These are phyloP conservation scores for Icerya purchasi DNA, from an alignment of 2,888 invertebrate genomes.

Conservation along the genomic window DNA sequence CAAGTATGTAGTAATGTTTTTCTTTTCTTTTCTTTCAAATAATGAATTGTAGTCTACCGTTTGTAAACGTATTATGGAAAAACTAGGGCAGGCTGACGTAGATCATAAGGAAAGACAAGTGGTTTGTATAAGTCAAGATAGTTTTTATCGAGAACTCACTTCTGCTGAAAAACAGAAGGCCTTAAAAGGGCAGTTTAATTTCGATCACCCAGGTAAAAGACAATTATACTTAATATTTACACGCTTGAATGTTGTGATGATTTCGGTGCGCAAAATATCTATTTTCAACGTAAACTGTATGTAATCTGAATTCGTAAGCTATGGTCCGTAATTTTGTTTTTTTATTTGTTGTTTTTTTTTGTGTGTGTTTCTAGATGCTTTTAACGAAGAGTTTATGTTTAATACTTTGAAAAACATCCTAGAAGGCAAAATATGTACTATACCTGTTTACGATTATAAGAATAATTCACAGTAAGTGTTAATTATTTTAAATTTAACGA, in stretches of 20 bases:
- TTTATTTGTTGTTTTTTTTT: not conserved
- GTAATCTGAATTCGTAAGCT: not conserved
- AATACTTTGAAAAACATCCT: constrained; percentile 61
- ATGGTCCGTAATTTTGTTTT: not conserved
- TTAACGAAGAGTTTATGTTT: constrained; percentile 69
- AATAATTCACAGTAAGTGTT: constrained; percentile 61
- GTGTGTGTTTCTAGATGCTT: constrained; percentile 44
- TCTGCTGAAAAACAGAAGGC: constrained; percentile 59
- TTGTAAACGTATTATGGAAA: constrained; percentile 90
- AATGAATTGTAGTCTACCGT: constrained; percentile 70
- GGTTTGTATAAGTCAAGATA: constrained; percentile 86
- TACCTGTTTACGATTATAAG: constrained; percentile 85
- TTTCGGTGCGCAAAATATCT: not conserved
- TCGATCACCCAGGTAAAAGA: constrained; percentile 69
- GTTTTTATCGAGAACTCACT: constrained; percentile 78
- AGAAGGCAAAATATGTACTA: constrained; percentile 64
- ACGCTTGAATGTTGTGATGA: not conserved
- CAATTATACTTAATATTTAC: not conserved
- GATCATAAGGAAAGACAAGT: constrained; percentile 74
- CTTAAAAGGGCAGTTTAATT: constrained; percentile 81
- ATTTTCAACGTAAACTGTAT: not conserved
- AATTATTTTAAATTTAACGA: not conserved
- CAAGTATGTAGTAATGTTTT: no score
- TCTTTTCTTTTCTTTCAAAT: no score
- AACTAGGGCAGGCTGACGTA: constrained; percentile 77